Base-by-base conservation (phyloP, 1,140 invertebrate species). In the Planococcus citri region DNA sequence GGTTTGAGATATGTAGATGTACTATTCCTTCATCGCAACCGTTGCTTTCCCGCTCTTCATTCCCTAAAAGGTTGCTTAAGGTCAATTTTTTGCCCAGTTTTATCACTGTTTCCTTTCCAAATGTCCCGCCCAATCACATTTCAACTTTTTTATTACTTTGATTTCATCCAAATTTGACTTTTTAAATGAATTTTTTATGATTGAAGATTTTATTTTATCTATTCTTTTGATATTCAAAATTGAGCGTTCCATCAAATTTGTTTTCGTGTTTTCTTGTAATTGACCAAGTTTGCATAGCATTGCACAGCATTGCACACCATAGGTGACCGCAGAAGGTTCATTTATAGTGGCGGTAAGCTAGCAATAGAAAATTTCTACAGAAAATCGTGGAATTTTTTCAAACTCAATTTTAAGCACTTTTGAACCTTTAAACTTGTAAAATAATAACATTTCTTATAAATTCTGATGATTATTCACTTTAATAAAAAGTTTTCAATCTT, bases 81-180 rank as follows among this genome's bases (percentile, higher is more conserved):
- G 14, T 17, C 27, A 20, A 64, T 33, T 71, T 27, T 61, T 68
- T 1, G 58, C 68, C 64, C 68, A 71, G 25, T 58, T 69, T 12
- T 69, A 22, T 4, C 58, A 38, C 1, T 64, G 14, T 51, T 27
- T 69, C 24, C 70, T 58, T 1, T 21, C 21, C 2, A 71, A 24
- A 61, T 72, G 70, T 1, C 72, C 72, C 20, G 70, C 72, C 72
- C 72, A 72, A 21, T 71, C 61, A 70, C 71, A 72, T 68, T 72
- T 72, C 29, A 64, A 14, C n/a, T 22, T n/a, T 22, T 51, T 29
- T 29, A 21, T 51, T 21, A 17, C 33, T 8, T 71, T 21, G 21
- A 27, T 22, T 60, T 60, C 20, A 22, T 70, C 61, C 24, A n/a
- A 3, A n/a, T 51, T 69, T 1, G 8, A 17, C 22, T 67, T 25